A percentile compares a stretch with the other conserved stretches of the same genome.
Evolutionary conservation across 2,797 vertebrate genomes (phyloP).

Genomic region (Chrysocyon brachyurus): DNA sequence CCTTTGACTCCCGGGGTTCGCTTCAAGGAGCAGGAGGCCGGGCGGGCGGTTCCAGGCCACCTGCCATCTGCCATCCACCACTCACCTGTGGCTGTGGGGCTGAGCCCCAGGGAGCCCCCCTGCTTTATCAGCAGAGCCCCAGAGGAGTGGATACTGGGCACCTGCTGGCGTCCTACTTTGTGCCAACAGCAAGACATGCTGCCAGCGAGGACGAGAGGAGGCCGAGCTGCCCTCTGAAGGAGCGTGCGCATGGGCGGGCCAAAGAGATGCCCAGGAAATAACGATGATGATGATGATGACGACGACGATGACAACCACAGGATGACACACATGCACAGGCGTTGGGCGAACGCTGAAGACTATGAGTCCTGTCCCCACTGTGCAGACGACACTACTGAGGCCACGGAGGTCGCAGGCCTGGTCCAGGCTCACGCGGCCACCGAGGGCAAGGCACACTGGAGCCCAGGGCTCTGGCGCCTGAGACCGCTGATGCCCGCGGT

Average conservation of each 20-base stretch:
- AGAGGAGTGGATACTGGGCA: too few relatives aligned
- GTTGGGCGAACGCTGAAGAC: accelerated
- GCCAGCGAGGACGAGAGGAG: not conserved
- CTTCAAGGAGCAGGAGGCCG: not conserved
- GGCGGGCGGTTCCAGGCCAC: not conserved
- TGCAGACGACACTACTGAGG: not conserved
- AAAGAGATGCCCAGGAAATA: not conserved
- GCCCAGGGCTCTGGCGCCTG: not conserved
- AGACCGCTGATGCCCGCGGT: accelerated
- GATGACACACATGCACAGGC: too few relatives aligned
- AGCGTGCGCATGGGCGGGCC: accelerated
- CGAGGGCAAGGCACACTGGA: not conserved
- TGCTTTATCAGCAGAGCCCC: not conserved
- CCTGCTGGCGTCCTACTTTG: not conserved
- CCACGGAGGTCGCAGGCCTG: accelerated
- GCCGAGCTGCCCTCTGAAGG: not conserved
- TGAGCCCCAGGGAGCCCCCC: not conserved
- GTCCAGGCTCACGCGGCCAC: not conserved
- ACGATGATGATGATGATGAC: not conserved
- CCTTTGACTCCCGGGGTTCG: not conserved
- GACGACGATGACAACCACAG: not conserved
- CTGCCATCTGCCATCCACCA: not conserved
- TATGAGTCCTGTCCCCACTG: not conserved
- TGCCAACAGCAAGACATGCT: not conserved
- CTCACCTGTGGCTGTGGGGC: accelerated